These are phyloP conservation scores for Syndactyla subalaris DNA, from an alignment of 2,797 vertebrate genomes.

Conservation along the genomic window DNA sequence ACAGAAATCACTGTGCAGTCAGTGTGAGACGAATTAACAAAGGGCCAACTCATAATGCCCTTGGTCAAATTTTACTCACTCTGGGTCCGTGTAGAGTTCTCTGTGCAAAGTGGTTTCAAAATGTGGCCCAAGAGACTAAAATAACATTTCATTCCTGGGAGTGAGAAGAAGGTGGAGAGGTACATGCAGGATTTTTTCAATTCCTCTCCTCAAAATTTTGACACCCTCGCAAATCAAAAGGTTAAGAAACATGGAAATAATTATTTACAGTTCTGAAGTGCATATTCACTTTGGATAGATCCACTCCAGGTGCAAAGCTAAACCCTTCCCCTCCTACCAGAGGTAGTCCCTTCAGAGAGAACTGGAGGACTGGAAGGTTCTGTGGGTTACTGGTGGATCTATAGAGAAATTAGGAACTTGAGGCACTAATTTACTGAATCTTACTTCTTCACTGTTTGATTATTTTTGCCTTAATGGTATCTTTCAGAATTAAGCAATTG, in stretches of 20 bases:
- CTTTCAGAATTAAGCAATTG: background rate
- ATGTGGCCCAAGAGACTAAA: background rate
- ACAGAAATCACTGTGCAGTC: background rate
- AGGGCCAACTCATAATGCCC: background rate
- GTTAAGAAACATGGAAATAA: background rate
- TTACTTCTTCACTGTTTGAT: background rate
- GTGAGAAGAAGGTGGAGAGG: background rate
- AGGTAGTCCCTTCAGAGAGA: background rate
- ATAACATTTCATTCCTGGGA: background rate
- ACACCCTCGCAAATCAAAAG: background rate
- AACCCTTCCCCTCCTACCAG: background rate
- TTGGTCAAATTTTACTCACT: background rate
- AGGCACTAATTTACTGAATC: background rate
- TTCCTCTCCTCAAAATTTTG: background rate
- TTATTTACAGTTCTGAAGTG: background rate
- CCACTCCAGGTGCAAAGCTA: background rate
- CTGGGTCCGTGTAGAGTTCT: background rate
- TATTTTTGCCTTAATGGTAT: background rate
- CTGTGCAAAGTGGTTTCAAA: background rate
- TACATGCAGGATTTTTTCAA: background rate
- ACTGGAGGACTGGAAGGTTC: background rate
- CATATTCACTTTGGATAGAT: background rate
- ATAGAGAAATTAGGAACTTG: background rate
- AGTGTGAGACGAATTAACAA: background rate
- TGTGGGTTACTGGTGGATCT: background rate